Base-by-base conservation (phyloP, 2,888 invertebrate species). In the Danaus chrysippus region DNA sequence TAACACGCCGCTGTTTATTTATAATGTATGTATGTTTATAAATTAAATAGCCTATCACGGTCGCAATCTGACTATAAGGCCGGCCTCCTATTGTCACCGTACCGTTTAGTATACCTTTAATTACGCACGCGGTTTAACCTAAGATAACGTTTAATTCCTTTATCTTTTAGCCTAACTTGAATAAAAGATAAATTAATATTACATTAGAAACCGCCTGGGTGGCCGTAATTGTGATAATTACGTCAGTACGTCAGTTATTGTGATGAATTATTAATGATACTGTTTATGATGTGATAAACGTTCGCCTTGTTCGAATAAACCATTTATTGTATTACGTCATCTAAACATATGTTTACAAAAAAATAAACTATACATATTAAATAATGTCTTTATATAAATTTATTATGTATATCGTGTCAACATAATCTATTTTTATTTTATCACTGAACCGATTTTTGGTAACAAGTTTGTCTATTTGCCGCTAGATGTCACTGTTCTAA, bases 171-270 rank as follows among this genome's bases (percentile, higher is more conserved):
- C 77, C 77, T 77, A 81, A 81, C 77, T 81, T 76, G 78, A 78
- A 72, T 70, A 73, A 71, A 76, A 80, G 79, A 86, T 87, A 86
- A 84, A 87, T 87, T 82, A 81, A 61, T 64, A 61, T 73, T 73
- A 73, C 74, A 69, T 72, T 73, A 73, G 74, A 76, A 76, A 53
- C 54, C 76, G 72, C 72, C 79, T 86, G 87, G 88, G 90, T 87
- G 89, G 77, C 90, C 75, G 77, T 87, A 86, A 88, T 87, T 87
- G 86, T 83, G 78, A 84, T 89, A 88, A 89, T 89, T 87, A 88
- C 82, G 82, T 85, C 88, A 85, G 81, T 83, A 80, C 81, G 79
- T 79, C 82, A 79, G 77, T 82, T 84, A 86, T 84, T 84, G 78
- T 76, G 77, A 89, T 89, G 87, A 90, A 87, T 88, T 87, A 87